Base-by-base conservation (phyloP, 2,113 vertebrate species). In the Apteryx mantelli region DNA sequence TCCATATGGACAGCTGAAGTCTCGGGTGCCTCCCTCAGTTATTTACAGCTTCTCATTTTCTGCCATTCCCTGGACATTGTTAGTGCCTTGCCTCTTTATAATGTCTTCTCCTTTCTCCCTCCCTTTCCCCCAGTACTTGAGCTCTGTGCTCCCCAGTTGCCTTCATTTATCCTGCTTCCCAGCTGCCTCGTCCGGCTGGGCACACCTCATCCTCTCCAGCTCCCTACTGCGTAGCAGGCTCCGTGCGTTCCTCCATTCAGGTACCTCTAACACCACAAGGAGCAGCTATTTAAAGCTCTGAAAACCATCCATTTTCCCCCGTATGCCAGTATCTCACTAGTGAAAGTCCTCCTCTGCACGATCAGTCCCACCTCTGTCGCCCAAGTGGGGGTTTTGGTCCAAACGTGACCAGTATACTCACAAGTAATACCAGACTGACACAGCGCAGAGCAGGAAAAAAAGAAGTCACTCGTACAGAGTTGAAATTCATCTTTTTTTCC, bases 51-150 rank as follows among this genome's bases (percentile, higher is more conserved):
- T 28, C 58, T 60, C 69, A 71, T 13, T 32, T 75, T 74, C 42
- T 52, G 3, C 48, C 20, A 36, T 30, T 83, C 42, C 71, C 76
- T 17, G 52, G 30, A 34, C 21, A 15, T 1, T 30, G 25, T 36
- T 48, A 64, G 36, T 26, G 7, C 28, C 53, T 73, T 3, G 0
- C 0, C 0, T 34, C 84, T 64, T 58, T 32, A 40, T 8, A 40
- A 28, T 5, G 5, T 7, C 68, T 61, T 50, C 48, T 75, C 48
- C 40, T 56, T 80, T 46, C 66, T 71, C 55, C n/a, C 26, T 80
- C 44, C 11, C 17, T 55, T 53, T 73, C 40, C 19, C 69, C 50
- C 48, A 42, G 34, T 11, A 4, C 34, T 53, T n/a, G 61, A 14
- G 40, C 70, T 40, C 70, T 19, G 2, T 2, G 12, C 28, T 48